A percentile compares a stretch with the other conserved stretches of the same genome.
Conservation (phyloP, 2,113 vertebrate species). For the Cyrtonyx montezumae region DNA sequence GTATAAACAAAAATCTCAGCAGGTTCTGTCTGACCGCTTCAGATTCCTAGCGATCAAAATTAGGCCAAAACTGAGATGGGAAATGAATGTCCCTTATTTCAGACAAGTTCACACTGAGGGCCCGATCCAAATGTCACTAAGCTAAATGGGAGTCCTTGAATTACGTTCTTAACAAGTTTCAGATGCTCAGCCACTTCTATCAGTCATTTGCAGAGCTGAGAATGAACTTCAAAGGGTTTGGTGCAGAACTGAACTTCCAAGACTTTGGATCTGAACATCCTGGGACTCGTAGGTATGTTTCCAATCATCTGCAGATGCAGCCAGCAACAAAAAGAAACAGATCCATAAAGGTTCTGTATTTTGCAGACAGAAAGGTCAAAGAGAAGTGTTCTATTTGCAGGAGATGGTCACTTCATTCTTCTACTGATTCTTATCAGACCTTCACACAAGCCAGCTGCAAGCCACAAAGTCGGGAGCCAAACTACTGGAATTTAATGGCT, state of each 20-base stretch:
- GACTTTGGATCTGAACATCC: slow-evolving; percentile 46
- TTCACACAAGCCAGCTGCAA: background rate
- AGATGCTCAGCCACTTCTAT: slow-evolving; percentile 56
- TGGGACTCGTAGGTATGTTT: slow-evolving; percentile 63
- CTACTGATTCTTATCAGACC: slow-evolving; percentile 54
- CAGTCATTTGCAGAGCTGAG: slow-evolving; percentile 50
- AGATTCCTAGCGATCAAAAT: background rate
- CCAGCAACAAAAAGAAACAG: slow-evolving; percentile 16
- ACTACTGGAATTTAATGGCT: slow-evolving; percentile 70
- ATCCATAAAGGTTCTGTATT: background rate
- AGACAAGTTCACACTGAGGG: background rate
- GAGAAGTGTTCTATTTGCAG: slow-evolving; percentile 20
- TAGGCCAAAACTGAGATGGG: background rate
- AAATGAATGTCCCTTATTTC: background rate
- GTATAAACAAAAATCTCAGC: background rate
- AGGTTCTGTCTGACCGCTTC: background rate
- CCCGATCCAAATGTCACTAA: slow-evolving; percentile 22
- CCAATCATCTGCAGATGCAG: slow-evolving; percentile 62
- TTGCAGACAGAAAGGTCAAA: slow-evolving; percentile 29
- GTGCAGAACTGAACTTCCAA: slow-evolving; percentile 51
- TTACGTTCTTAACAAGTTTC: slow-evolving; percentile 60
- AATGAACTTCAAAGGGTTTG: slow-evolving; percentile 61
- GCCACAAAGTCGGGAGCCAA: slow-evolving; percentile 44
- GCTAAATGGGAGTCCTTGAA: slow-evolving; percentile 1
- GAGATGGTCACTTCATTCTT: slow-evolving; percentile 48